Evolutionary conservation across 2,113 vertebrate species (phyloP).

Genomic region (Antechinus stuartii): DNA sequence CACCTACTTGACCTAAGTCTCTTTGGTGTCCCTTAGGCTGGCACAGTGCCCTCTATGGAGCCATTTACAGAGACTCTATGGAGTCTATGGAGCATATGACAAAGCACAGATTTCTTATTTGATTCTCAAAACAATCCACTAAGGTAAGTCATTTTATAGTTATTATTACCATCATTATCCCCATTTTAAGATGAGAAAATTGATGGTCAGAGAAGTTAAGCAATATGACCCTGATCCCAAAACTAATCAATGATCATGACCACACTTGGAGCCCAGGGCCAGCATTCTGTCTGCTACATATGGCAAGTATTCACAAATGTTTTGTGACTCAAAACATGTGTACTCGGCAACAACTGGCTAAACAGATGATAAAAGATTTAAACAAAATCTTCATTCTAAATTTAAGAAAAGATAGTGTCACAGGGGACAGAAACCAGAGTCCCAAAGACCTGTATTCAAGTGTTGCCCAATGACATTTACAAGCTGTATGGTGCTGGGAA

Average conservation of each 20-base stretch:
- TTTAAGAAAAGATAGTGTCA: background rate
- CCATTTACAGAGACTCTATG: background rate
- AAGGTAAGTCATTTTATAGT: background rate
- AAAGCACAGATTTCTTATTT: background rate
- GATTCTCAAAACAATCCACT: constrained; percentile 28
- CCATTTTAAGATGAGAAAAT: constrained; percentile 36
- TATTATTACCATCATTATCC: constrained; percentile 1
- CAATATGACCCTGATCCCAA: background rate
- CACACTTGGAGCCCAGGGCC: background rate
- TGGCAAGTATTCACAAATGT: background rate
- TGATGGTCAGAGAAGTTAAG: background rate
- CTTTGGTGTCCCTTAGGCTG: background rate
- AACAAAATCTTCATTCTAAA: background rate
- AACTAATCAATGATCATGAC: background rate
- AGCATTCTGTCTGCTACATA: background rate
- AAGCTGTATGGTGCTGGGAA: background rate
- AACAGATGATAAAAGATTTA: background rate
- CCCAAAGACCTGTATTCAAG: background rate
- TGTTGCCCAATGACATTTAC: background rate
- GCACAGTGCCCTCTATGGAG: background rate
- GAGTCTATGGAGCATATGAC: no score
- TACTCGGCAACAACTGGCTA: background rate
- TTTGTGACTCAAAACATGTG: background rate
- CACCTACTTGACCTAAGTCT: background rate
- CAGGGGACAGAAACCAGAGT: background rate